Evolutionary conservation across 2,888 invertebrate species (phyloP), one percentile per base, ranked within the genome.

Genomic region (Hofmannophila pseudospretella): DNA sequence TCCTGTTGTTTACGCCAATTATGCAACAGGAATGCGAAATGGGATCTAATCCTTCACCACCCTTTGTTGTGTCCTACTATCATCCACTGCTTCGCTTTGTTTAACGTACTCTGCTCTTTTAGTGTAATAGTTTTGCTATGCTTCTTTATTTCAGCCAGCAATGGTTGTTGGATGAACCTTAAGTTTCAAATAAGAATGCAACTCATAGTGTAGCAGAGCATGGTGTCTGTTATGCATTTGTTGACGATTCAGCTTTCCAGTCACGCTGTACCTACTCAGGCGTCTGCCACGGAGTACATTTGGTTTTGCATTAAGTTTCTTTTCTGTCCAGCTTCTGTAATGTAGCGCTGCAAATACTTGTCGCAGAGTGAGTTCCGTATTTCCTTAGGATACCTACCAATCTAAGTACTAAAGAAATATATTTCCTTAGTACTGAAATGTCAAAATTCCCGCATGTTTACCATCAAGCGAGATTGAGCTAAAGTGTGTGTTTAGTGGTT

Each of bases 271-370:
- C 63, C 61, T n/a, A n/a, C n/a, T 63, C 64, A 70, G 67, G 68
- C 69, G 71, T 67, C 67, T 58, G 55, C 50, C 56, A 59, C 57
- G 47, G 49, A 71, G 65, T 67, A 70, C 67, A 66, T 68, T 71
- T 50, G 58, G 67, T 67, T 76, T 72, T 61, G 67, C 66, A 69
- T 69, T 63, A 65, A 67, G 65, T 67, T 70, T 62, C 58, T 60
- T 59, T 52, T 49, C 45, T 50, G 47, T 52, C 3, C 5, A 16
- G 16, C 5, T 16, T 16, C 16, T n/a, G 23, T 20, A 20, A 20
- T n/a, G n/a, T n/a, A n/a, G n/a, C n/a, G n/a, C n/a, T n/a, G n/a
- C n/a, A n/a, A n/a, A n/a, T n/a, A n/a, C n/a, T n/a, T n/a, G n/a
- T n/a, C n/a, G n/a, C n/a, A n/a, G n/a, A n/a, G n/a, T n/a, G n/a